These are phyloP conservation scores for Herminia tarsipennalis DNA, from an alignment of 2,888 invertebrate species.

Conservation along the genomic window DNA sequence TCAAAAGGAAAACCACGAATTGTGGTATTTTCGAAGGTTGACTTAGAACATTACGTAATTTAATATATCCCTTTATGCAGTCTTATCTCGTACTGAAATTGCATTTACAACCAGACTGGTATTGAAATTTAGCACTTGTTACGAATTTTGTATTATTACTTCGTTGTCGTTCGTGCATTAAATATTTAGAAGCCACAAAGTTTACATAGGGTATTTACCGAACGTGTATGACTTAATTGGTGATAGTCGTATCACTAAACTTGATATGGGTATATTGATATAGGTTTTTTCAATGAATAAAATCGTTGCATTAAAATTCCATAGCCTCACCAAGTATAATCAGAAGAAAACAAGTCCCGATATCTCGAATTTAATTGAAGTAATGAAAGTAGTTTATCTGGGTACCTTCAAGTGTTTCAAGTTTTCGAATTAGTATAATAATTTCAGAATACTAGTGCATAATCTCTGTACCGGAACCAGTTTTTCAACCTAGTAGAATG, in stretches of 20 bases:
- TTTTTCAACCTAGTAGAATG: conserved; percentile 15
- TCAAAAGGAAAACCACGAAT: neutral
- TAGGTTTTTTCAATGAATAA: too few species aligned
- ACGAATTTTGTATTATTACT: too few species aligned
- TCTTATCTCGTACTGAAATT: too few species aligned
- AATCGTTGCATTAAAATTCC: conserved; percentile 1
- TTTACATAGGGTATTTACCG: neutral
- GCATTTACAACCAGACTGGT: too few species aligned
- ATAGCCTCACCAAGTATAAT: conserved; percentile 1
- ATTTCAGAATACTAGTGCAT: conserved; percentile 19
- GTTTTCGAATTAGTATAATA: conserved; percentile 27
- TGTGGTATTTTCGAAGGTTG: too few species aligned
- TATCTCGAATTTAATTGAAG: conserved; percentile 32
- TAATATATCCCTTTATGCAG: too few species aligned
- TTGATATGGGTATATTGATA: neutral
- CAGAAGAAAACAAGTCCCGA: conserved; percentile 18
- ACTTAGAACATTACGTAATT: too few species aligned
- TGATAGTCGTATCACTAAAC: neutral
- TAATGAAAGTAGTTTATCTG: conserved; percentile 42
- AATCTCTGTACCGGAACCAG: conserved; percentile 20
- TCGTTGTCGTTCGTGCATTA: too few species aligned
- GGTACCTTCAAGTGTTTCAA: conserved; percentile 23
- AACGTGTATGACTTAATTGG: neutral
- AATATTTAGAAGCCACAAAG: too few species aligned
- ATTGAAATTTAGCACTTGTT: too few species aligned